Base-by-base conservation (phyloP, 2,888 invertebrate genomes). In the Hypercompe scribonia region DNA sequence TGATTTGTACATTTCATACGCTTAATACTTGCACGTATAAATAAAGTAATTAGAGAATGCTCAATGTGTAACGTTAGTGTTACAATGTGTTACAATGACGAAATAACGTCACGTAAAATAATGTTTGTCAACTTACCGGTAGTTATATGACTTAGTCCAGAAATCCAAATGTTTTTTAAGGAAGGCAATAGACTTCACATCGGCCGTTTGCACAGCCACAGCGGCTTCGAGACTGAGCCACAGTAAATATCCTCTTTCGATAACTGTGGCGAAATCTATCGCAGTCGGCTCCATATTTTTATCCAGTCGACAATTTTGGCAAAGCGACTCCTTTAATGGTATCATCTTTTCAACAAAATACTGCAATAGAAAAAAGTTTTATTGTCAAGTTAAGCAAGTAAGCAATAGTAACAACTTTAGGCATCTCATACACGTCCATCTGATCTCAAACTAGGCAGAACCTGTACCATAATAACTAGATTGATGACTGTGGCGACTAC, bases 171-270 rank as follows among this genome's bases (percentile, higher is more conserved):
- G 98, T 83, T 97, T 97, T 84, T 96, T 95, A 36, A 98, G 96
- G 86, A 98, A 97, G 1, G 98, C 98, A 31, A 96, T 96, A 4
- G 97, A 96, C 36, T 97, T 97, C 1, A 98, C 97, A 70, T 96
- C 96, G 0, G 97, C 96, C 0, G 87, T 79, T 58, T 97, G 97
- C 3, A 98, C 97, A 31, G 96, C 96, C 0, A 97, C 96, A 2
- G 97, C 96, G 3, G 98, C 97, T 80, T 98, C 96, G 81, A 98
- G 97, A 31, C 98, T 96, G 36, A 98, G 96, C 92, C 98, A 96
- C 64, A 99, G 91, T 75, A 98, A 92, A 74, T 97, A 97, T 0
- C 98, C 98, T 71, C 97, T 96, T 90, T 98, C 98, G 10, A 98
- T 98, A 21, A 98, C 95, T 77, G 97, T 96, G 0, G 90, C 86